Evolutionary conservation across 2,888 invertebrate species (phyloP), one percentile per base, ranked within the genome.

Genomic region (Drosophila rellima): DNA sequence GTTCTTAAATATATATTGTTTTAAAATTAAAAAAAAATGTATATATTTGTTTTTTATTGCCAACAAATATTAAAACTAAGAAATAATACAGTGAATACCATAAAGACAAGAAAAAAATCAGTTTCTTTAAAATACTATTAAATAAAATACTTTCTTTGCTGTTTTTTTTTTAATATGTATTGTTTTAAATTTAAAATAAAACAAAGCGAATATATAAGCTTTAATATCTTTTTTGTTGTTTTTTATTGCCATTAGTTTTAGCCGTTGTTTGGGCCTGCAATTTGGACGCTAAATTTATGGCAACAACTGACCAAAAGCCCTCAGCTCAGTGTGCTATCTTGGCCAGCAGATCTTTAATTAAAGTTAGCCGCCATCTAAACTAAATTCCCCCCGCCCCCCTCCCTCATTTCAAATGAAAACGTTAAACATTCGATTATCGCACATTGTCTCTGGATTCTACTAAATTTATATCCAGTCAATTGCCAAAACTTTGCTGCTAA

Each of bases 341-440:
- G 10, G 47, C n/a, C 7, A 35, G 26, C 52, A 50, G 63, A 83
- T 83, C 83, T 83, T 83, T 83, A 83, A 83, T 83, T 83, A 83
- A 83, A 86, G 65, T 79, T 74, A 76, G 62, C 55, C 44, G 18
- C 55, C 70, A 31, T 42, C 20, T 39, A 44, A 8, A n/a, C 17
- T 10, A 33, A 18, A 11, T 33, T 8, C 23, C 5, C 13, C 23
- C 5, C 15, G 2, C 31, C 31, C 8, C 40, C 17, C 23, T 37
- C 18, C 11, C 17, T 69, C 64, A 54, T 77, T 78, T 80, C 81
- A 71, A 76, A 83, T 86, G 78, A 81, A 86, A 86, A 74, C 86
- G 86, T 80, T 82, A 69, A 83, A 78, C 89, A 84, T 87, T 88
- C 89, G 83, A 84, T 84, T 84, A 84, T 87, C 82, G 77, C 78